Base-by-base conservation (phyloP, 1,140 invertebrate species). In the Rhyzopertha dominica region DNA sequence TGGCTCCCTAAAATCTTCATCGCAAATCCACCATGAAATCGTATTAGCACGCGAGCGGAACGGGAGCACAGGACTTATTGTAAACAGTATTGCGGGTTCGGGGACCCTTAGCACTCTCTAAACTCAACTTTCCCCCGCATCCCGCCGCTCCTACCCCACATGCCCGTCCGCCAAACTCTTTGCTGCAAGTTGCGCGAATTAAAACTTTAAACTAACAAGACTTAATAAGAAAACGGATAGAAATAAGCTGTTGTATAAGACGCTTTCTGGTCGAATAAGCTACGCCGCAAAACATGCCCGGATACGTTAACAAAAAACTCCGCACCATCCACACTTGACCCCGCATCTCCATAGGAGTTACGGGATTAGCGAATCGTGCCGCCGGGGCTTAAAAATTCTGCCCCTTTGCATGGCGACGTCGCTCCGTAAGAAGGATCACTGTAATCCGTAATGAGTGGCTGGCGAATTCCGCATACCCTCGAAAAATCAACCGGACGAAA, bases 141-240 rank as follows among this genome's bases (percentile, higher is more conserved):
- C 63, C 62, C 64, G 46, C 51, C 47, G 50, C 45, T 26, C 43
- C 50, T 49, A 61, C 63, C 54, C 54, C 56, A 61, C 68, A 51
- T 49, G 55, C 38, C 52, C 56, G 58, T 63, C 53, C 62, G 61
- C 68, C 67, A 65, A n/a, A 71, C 72, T 70, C 68, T 66, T 72
- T 72, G 67, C 67, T 53, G 58, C 64, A 68, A 69, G 58, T 66
- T 67, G 62, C 58, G 58, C 66, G 70, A 74, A 73, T 73, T 73
- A 72, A 73, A 74, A 74, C 70, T 73, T 72, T 68, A 60, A 61
- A 71, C 71, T 70, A 72, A 72, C 67, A 69, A 65, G 66, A 66
- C 64, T 68, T 69, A 65, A 65, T 65, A 65, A 65, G 62, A 65
- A 65, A 63, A 59, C 62, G 62, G 62, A 65, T 65, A 61, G 64